Conservation (phyloP, 2,113 vertebrate genomes). For the Rousettus leschenaultii region DNA sequence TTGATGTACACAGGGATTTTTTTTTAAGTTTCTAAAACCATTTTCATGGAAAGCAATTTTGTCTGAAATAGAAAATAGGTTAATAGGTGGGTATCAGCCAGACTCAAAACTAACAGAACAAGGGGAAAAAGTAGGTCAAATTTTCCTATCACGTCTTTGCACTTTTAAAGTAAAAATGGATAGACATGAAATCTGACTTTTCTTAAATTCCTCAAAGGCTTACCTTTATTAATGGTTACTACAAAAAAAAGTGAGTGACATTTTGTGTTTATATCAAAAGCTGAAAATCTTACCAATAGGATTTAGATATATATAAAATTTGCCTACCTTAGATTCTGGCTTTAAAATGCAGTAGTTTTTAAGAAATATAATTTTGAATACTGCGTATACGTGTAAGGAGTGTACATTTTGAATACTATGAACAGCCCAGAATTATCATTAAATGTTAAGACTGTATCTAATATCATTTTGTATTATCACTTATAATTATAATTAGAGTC, state of each 20-base stretch:
- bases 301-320: neutral
- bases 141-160: conserved; percentile 38
- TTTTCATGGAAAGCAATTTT: conserved; percentile 61
- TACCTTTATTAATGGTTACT: conserved; percentile 21
- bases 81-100: conserved; percentile 61
- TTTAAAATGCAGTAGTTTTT: conserved; percentile 15
- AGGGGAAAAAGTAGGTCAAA: conserved; percentile 56
- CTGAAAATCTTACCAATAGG: neutral
- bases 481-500: neutral
- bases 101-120: conserved; percentile 53
- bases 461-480: neutral
- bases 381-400: neutral
- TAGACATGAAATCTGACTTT: conserved; percentile 38
- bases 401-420: neutral
- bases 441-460: conserved; percentile 7
- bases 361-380: neutral
- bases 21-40: conserved; percentile 37
- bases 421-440: neutral
- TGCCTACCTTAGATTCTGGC: conserved; percentile 10
- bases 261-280: conserved; percentile 36
- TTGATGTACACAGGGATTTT: conserved; percentile 2
- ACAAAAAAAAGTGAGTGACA: neutral
- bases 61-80: conserved; percentile 68
- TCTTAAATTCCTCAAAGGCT: conserved; percentile 49
- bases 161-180: conserved; percentile 60